Percentiles rank a stretch among this genome's conserved stretches.
Conservation (phyloP, 2,113 vertebrate genomes). For the Poeciliopsis retropinna region DNA sequence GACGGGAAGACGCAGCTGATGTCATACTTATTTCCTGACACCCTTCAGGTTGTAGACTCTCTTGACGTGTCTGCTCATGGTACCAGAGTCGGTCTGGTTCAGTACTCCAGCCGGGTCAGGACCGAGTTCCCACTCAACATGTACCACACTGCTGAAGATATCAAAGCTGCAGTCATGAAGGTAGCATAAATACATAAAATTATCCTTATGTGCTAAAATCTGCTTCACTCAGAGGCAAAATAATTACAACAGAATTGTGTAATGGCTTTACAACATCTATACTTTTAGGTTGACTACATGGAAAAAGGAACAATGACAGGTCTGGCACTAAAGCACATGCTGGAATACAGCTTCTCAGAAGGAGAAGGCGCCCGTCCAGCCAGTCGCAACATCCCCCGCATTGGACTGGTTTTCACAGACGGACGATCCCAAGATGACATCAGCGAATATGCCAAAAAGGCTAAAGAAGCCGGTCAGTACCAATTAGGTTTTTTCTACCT, state of each 20-base stretch:
- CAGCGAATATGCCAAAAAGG: conserved; percentile 89
- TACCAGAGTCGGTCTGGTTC: conserved; percentile 91
- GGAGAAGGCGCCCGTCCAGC: conserved; percentile 83
- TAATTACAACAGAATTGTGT: neutral
- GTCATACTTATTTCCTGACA: neutral
- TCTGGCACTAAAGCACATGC: conserved; percentile 93
- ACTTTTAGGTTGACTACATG: conserved; percentile 88
- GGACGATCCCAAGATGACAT: conserved; percentile 97
- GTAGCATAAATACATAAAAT: conserved; percentile 16
- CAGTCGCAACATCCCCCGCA: conserved; percentile 84
- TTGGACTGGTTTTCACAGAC: conserved; percentile 94
- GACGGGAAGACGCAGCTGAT: neutral
- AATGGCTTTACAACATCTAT: neutral
- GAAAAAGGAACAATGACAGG: conserved; percentile 99
- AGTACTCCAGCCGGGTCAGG: conserved; percentile 94
- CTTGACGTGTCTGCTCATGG: conserved; percentile 90
- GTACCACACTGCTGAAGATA: conserved; percentile 85
- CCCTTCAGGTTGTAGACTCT: conserved; percentile 87
- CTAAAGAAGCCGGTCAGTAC: conserved; percentile 89
- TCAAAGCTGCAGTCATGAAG: conserved; percentile 92
- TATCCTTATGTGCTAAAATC: neutral
- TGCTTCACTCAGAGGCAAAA: neutral
- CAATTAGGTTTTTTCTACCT: too few relatives aligned
- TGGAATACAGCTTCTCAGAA: conserved; percentile 95
- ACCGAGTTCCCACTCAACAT: conserved; percentile 94